phyloP scores from a whole-genome alignment of 2,888 invertebrate genomes.

The Agrochola lota region DNA sequence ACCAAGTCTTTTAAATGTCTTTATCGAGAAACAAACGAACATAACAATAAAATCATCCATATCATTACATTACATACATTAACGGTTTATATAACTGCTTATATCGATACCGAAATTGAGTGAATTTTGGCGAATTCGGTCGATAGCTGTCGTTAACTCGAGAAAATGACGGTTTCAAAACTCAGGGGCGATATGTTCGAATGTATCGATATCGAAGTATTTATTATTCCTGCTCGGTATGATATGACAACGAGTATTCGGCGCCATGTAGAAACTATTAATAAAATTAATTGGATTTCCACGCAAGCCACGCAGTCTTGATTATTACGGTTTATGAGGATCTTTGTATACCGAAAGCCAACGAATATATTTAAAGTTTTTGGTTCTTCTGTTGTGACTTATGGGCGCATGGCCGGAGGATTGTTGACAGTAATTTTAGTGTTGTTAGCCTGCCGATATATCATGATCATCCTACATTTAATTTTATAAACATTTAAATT shows the following conservation, averaged over 20 bases:
- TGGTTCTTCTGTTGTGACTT: conserved; percentile 66
- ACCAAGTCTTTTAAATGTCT: conserved; percentile 74
- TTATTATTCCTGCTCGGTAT: conserved; percentile 65
- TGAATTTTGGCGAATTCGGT: conserved; percentile 78
- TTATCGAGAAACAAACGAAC: conserved; percentile 77
- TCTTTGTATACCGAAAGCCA: conserved; percentile 66
- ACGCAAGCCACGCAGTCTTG: conserved; percentile 56
- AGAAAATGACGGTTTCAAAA: conserved; percentile 76
- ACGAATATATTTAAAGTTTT: conserved; percentile 64
- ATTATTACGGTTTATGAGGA: conserved; percentile 67
- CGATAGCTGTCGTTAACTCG: conserved; percentile 73
- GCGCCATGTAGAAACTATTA: conserved; percentile 68
- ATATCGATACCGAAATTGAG: conserved; percentile 76
- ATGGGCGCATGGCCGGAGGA: conserved; percentile 63
- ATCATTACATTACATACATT: conserved; percentile 72
- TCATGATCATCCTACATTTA: conserved; percentile 68
- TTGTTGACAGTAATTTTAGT: conserved; percentile 75
- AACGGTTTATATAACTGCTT: conserved; percentile 77
- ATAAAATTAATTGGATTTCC: conserved; percentile 71
- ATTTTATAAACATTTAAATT: conserved; percentile 65
- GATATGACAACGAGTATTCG: conserved; percentile 64
- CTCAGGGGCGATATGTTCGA: conserved; percentile 70
- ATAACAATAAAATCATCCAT: conserved; percentile 76
- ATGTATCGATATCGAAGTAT: conserved; percentile 70
- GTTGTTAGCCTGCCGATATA: conserved; percentile 70